Conservation (phyloP, 1,140 invertebrate genomes). For the Chironomus tepperi region DNA sequence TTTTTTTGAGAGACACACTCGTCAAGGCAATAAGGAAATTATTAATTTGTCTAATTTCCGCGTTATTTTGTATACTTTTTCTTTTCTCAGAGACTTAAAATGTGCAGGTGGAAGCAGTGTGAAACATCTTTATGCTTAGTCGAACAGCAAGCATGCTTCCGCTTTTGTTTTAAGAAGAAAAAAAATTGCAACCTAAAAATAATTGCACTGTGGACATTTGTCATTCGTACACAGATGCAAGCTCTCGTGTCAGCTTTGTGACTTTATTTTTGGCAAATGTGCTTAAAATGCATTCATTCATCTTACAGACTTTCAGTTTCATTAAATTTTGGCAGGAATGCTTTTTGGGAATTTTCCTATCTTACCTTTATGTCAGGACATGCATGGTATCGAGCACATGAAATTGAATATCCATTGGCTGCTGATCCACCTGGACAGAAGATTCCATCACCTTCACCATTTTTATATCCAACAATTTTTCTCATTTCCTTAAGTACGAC, state of each 20-base stretch:
- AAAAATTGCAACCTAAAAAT: too few species aligned
- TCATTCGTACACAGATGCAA: background rate
- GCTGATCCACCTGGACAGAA: conserved; percentile 94
- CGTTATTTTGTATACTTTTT: too few species aligned
- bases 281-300: background rate
- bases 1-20: too few species aligned
- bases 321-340: background rate
- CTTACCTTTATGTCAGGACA: conserved; percentile 70
- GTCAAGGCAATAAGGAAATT: too few species aligned
- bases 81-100: too few species aligned
- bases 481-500: conserved; percentile 74
- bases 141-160: too few species aligned
- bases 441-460: conserved; percentile 74
- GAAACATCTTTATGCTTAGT: too few species aligned
- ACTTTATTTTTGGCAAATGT: background rate
- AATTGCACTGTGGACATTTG: background rate
- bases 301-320: background rate
- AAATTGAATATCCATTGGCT: conserved; percentile 91
- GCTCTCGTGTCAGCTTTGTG: background rate
- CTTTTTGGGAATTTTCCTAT: background rate
- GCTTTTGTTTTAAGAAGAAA: too few species aligned
- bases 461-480: conserved; percentile 69
- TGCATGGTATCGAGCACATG: conserved; percentile 68
- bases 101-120: too few species aligned
- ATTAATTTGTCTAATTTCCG: too few species aligned